Evolutionary conservation across 2,113 vertebrate genomes (phyloP).

Genomic region (Aepyceros melampus): DNA sequence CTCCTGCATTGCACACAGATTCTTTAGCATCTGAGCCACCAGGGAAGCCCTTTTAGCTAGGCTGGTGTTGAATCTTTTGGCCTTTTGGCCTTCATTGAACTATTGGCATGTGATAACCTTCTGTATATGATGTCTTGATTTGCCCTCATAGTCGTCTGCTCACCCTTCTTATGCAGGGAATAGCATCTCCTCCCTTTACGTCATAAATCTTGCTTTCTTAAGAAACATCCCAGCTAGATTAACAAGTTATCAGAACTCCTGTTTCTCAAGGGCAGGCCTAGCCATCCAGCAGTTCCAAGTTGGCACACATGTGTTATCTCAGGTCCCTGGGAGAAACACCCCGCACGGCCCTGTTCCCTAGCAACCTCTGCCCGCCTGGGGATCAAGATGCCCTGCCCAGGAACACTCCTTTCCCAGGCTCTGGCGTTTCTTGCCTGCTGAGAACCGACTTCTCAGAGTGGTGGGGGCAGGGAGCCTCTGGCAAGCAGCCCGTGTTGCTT

Average conservation of each 20-base stretch:
- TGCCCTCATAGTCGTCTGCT: neutral
- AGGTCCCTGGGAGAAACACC: neutral
- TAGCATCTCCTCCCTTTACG: neutral
- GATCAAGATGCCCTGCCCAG: neutral
- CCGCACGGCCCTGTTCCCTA: neutral
- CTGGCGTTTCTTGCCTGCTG: neutral
- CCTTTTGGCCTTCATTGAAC: neutral
- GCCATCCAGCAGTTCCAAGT: neutral
- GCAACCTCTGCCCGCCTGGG: neutral
- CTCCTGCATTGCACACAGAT: neutral
- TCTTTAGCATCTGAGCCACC: neutral
- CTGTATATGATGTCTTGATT: neutral
- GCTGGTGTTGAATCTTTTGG: no score
- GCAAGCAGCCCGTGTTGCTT: neutral
- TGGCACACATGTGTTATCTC: neutral
- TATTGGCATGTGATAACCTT: neutral
- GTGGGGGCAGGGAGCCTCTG: neutral
- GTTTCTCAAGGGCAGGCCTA: neutral
- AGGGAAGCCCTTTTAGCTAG: neutral
- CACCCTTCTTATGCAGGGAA: neutral
- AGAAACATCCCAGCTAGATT: neutral
- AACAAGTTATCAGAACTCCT: neutral
- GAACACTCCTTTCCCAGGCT: constrained; percentile 20
- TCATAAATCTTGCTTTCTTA: neutral
- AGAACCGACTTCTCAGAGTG: neutral